Conservation (phyloP, 2,797 vertebrate genomes). For the Pseudochirops cupreus region DNA sequence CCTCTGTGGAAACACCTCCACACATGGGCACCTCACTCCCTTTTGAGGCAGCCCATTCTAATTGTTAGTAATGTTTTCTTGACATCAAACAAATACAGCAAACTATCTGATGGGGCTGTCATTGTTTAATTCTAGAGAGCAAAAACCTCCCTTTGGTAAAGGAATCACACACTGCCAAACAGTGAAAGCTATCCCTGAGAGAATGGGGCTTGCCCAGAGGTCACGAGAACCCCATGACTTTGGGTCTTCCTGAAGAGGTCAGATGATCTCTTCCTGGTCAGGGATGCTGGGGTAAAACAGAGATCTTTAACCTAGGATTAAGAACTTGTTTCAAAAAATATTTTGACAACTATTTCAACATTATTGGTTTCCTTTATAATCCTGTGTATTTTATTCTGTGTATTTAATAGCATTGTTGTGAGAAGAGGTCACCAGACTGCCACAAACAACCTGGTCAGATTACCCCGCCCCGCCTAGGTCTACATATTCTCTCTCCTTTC, state of each 20-base stretch:
- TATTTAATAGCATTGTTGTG: not conserved
- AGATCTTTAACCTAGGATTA: too few relatives aligned
- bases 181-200: too few relatives aligned
- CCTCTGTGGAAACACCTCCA: not conserved
- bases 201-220: not conserved
- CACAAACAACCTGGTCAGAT: not conserved
- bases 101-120: not conserved
- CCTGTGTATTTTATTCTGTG: not conserved
- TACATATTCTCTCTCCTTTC: not conserved
- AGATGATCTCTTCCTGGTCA: too few relatives aligned
- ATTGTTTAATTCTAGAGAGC: not conserved
- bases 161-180: not conserved
- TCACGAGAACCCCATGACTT: too few relatives aligned
- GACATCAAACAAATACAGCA: too few relatives aligned
- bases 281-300: not conserved
- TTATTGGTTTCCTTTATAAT: not conserved
- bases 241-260: too few relatives aligned
- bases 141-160: not conserved
- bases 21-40: not conserved
- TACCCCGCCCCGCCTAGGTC: rapidly evolving
- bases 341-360: not conserved
- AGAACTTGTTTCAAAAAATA: not conserved
- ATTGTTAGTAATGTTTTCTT: not conserved
- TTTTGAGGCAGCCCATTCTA: not conserved
- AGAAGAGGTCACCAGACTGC: not conserved